Base-by-base conservation (phyloP, 2,797 vertebrate species). In the Bovichtus variegatus region DNA sequence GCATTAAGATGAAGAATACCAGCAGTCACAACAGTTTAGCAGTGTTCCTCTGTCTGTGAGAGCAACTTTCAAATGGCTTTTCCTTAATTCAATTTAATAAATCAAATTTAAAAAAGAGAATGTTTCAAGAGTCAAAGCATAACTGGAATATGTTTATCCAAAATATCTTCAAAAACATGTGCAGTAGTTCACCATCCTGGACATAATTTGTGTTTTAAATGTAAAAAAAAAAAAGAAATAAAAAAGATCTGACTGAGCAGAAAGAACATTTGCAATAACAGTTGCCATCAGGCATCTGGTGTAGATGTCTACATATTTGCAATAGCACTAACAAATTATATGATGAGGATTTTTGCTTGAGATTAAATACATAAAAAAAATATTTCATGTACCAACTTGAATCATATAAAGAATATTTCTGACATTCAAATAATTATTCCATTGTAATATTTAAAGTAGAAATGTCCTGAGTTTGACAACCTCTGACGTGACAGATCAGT, bases 11-110 rank as follows among this genome's bases (percentile, higher is more conserved):
- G 29, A 0, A 13, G 29, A 70, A 34, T 5, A 23, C 16, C 68
- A 64, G 68, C 47, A 44, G 21, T 10, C 21, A 55, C 5, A 38
- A 2, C 7, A 69, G 34, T 5, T 27, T 9, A 4, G 7, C 15
- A 29, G 1, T 18, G n/a, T 11, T 49, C 12, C 16, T 19, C 21
- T 54, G 4, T 43, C 31, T 6, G 2, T 43, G 93, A 93, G 91
- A 88, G 85, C 80, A 88, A 84, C 85, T 83, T 93, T 92, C 85
- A 29, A 21, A 43, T 1, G 5, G 3, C n/a, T 21, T 15, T 0
- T 0, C 4, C n/a, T 51, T 15, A 2, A 41, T 71, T 46, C 40
- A 31, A 47, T 64, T 27, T 1, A n/a, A n/a, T n/a, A n/a, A n/a
- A n/a, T 12, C 9, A 10, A 11, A 2, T 68, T 50, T 36, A 12